Evolutionary conservation across 2,797 vertebrate species (phyloP).

Genomic region (Micrastur ruficollis): DNA sequence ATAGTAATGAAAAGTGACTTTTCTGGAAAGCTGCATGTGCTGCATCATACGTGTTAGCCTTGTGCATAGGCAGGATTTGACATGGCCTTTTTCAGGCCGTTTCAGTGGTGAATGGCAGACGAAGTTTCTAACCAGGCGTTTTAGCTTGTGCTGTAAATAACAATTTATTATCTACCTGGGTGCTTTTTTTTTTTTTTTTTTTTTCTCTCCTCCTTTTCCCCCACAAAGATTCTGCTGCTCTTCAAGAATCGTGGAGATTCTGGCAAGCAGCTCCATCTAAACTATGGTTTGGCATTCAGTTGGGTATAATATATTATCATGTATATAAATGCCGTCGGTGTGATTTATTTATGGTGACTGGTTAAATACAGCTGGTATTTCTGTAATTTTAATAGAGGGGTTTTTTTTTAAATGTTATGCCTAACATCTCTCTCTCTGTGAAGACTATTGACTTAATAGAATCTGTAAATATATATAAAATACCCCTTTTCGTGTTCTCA

Average conservation of each 20-base stretch:
- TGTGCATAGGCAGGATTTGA: accelerated
- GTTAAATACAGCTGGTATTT: not conserved
- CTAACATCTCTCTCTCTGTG: not conserved
- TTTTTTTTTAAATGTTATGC: not conserved
- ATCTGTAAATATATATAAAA: not conserved
- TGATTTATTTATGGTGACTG: not conserved
- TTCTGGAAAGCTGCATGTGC: not conserved
- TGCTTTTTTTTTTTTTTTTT: not conserved
- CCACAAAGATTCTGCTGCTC: not conserved
- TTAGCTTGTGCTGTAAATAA: not conserved
- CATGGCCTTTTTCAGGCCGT: not conserved
- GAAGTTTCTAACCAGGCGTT: accelerated
- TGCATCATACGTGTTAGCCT: not conserved
- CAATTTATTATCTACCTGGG: not conserved
- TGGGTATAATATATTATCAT: not conserved
- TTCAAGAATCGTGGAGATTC: not conserved
- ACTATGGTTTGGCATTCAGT: not conserved
- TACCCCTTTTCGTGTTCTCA: not conserved
- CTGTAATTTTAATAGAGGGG: not conserved
- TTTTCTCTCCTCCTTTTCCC: too few species aligned
- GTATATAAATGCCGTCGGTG: not conserved
- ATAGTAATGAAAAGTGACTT: not conserved
- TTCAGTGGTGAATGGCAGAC: too few species aligned
- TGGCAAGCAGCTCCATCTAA: not conserved
- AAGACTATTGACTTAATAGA: not conserved